Evolutionary conservation across 2,888 invertebrate genomes (phyloP), one percentile per base, ranked within the genome.

Genomic region (Microchrysa polita): DNA sequence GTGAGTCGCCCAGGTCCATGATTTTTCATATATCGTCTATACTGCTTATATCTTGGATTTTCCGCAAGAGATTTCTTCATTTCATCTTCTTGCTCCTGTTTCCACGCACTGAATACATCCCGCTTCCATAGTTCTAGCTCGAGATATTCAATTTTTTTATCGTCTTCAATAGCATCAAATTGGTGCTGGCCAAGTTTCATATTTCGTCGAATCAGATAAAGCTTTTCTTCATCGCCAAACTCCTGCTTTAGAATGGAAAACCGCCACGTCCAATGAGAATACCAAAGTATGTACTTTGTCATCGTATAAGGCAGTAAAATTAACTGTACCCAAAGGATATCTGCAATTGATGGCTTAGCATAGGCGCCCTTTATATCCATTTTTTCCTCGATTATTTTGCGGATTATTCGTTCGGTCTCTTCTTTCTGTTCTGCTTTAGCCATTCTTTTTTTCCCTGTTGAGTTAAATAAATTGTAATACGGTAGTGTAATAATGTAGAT

Each of bases 331-430:
- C 94, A 95, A 7, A 97, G 85, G 9, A 96, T 89, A 83, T 96
- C 93, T 67, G 86, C 81, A 20, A 93, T 83, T 69, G 89, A 90
- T 0, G 96, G 96, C 81, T 94, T 95, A 0, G 94, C 93, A 84
- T 96, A 96, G 0, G 94, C 95, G 18, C 97, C 97, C 81, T 95
- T 91, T 61, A 97, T 96, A 81, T 96, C 96, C 92, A 97, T 94
- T 81, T 96, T 96, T 78, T 96, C 92, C 83, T 93, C 94, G 74
- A 97, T 92, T 1, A 97, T 91, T 81, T 90, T 88, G 76, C 91
- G 88, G 72, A 97, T 91, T 52, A 95, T 88, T 74, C 87, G 87
- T 81, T 97, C 96, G 77, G 93, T 90, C 82, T 95, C 93, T 78
- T 92, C 91, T 82, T 91, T 93, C 77, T 88, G 87, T 80, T 91